Conservation (phyloP, 2,888 invertebrate species). For the Mycalesis mineus region DNA sequence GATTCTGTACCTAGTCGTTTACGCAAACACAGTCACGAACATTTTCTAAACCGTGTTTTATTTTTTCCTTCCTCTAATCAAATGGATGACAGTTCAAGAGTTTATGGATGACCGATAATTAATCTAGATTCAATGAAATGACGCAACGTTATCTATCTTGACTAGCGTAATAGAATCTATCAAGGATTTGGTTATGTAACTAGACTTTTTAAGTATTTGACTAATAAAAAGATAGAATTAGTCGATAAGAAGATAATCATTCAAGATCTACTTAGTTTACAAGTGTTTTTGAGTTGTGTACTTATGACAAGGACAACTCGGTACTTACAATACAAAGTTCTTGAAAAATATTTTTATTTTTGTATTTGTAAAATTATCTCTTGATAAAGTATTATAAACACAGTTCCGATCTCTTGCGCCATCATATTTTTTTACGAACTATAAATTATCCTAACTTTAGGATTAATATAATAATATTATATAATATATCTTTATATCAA, state of each 20-base stretch:
- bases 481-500: too few relatives aligned
- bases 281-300: not conserved
- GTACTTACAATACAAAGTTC: not conserved
- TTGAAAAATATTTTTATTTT: too few relatives aligned
- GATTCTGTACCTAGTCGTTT: not conserved
- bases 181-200: not conserved
- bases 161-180: not conserved
- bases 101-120: not conserved
- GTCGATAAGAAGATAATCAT: not conserved
- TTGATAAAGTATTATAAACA: too few relatives aligned
- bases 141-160: not conserved
- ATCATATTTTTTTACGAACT: too few relatives aligned
- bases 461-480: too few relatives aligned
- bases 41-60: not conserved
- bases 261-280: not conserved
- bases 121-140: slow-evolving; percentile 4
- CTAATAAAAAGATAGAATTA: not conserved
- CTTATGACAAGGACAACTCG: not conserved
- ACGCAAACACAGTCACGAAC: not conserved
- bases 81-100: not conserved
- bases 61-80: not conserved
- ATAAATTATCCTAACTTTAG: too few relatives aligned
- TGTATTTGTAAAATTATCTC: too few relatives aligned
- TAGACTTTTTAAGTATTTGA: not conserved
- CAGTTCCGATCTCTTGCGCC: too few relatives aligned